Evolutionary conservation across 1,140 invertebrate genomes (phyloP), one percentile per base, ranked within the genome.

Genomic region (Tetranychus cinnabarinus): DNA sequence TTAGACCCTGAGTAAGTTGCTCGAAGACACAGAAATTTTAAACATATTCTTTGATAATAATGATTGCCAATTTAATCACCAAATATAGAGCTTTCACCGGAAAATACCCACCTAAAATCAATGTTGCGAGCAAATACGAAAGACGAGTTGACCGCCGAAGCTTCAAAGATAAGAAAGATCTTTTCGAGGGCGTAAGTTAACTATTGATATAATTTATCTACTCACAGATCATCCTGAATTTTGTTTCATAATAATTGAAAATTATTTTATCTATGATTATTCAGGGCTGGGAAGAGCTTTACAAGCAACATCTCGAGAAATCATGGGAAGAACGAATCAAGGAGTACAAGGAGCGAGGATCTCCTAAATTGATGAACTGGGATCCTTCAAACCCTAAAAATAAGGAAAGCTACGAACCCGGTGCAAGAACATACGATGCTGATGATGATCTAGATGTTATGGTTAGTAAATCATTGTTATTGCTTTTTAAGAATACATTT

Each of bases 21-120:
- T n/a, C 15, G 1, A 39, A 52, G 7, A 12, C 4, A 50, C 33
- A 1, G 12, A 6, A 56, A 56, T 57, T 15, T 12, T 37, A 12
- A 23, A 23, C 23, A 23, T 0, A 23, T 23, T 23, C 23, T 23
- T 23, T 23, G 23, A 23, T 23, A 23, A 23, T 23, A 23, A 23
- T 23, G 23, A 23, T 23, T 23, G 23, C 23, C 23, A 23, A 23
- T 23, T 23, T 23, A 23, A 23, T 23, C 65, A 65, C 71, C 23
- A 23, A 52, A n/a, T 52, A 73, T 68, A 78, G 77, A 77, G 88
- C 88, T 71, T 80, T 92, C 66, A 90, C 87, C 71, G 88, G 88
- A 74, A 91, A 91, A 79, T 88, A 90, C 78, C 88, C 88, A 75
- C 76, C 78, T 37, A 79, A 79, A 68, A 74, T 79, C 46, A 70